These are phyloP conservation scores for Alethe diademata DNA, from an alignment of 2,113 vertebrate genomes.

Conservation along the genomic window DNA sequence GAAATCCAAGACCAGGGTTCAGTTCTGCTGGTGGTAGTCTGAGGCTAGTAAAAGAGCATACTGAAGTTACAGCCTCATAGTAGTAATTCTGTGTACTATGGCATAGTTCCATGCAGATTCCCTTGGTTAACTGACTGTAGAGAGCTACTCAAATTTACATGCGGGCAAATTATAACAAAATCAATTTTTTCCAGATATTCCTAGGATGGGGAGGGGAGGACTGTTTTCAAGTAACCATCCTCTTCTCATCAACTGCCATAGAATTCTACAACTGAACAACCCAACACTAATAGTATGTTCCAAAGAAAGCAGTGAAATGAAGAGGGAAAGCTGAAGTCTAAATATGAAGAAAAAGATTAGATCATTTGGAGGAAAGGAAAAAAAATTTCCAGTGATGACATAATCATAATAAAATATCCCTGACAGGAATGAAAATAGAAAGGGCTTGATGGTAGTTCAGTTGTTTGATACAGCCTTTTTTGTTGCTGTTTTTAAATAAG, in stretches of 20 bases:
- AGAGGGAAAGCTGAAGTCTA: background rate
- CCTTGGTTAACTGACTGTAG: background rate
- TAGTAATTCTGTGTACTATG: background rate
- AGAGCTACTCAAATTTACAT: background rate
- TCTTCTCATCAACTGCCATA: background rate
- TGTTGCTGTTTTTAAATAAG: background rate
- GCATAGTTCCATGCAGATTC: background rate
- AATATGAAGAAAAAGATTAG: background rate
- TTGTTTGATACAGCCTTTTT: background rate
- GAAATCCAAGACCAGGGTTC: slow-evolving; percentile 28
- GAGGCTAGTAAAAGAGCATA: background rate
- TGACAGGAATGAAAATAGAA: slow-evolving; percentile 28
- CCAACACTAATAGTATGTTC: background rate
- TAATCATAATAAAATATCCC: slow-evolving; percentile 32
- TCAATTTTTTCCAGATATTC: background rate
- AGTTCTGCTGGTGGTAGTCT: slow-evolving; percentile 15
- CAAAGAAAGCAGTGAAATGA: slow-evolving; percentile 38
- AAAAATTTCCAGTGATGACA: background rate
- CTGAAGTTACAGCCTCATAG: background rate
- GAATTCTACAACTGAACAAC: background rate
- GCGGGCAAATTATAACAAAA: background rate
- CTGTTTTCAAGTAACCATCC: background rate
- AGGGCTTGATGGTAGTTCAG: background rate
- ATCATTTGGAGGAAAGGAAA: background rate
- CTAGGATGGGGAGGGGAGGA: background rate